Conservation (phyloP, 2,113 vertebrate genomes). For the Crypturellus undulatus region DNA sequence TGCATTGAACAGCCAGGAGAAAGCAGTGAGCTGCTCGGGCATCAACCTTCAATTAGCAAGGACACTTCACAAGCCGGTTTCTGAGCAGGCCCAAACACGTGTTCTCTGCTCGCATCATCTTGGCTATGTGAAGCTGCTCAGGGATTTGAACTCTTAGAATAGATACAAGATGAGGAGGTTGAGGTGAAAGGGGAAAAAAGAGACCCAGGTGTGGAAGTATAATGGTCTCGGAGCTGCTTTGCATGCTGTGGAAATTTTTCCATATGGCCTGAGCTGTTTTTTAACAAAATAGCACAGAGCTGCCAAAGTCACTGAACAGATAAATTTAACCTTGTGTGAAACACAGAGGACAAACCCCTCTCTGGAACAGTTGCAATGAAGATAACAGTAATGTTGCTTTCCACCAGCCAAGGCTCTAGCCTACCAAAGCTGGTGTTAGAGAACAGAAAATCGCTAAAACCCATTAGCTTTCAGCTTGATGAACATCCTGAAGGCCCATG, state of each 20-base stretch:
- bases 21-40: neutral
- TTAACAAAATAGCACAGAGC: conserved; percentile 14
- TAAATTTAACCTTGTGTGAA: conserved; percentile 41
- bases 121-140: neutral
- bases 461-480: neutral
- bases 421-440: neutral
- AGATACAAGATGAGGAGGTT: neutral
- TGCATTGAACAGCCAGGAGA: neutral
- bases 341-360: conserved; percentile 31
- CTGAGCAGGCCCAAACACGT: neutral
- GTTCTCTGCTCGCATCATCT: neutral
- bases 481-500: neutral
- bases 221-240: conserved; percentile 12
- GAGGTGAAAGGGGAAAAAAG: neutral
- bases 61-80: neutral
- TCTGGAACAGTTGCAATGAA: neutral
- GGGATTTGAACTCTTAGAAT: neutral
- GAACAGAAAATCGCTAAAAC: neutral
- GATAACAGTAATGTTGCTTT: neutral
- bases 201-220: neutral
- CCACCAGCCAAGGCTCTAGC: neutral
- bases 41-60: neutral
- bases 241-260: conserved; percentile 14
- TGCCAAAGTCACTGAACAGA: conserved; percentile 6
- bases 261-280: conserved; percentile 8